A percentile compares a stretch with the other conserved stretches of the same genome.
Evolutionary conservation across 2,888 invertebrate genomes (phyloP).

Genomic region (Melieria crassipennis): DNA sequence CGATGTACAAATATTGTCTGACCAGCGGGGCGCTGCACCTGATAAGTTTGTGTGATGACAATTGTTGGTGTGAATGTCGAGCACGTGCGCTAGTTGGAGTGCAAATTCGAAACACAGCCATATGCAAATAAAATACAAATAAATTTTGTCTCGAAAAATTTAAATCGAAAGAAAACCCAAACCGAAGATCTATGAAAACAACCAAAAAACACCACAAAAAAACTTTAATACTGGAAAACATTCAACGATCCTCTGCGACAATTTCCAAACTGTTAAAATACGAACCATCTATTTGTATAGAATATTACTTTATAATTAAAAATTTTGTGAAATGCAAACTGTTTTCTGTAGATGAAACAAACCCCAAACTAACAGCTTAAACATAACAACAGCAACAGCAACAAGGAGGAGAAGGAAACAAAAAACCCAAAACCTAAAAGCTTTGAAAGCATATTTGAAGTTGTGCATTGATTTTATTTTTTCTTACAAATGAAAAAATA

Average conservation of each 20-base stretch:
- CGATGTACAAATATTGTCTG: too few species aligned
- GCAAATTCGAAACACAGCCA: too few species aligned
- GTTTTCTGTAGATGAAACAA: slow-evolving; percentile 30
- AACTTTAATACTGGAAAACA: slow-evolving; percentile 1
- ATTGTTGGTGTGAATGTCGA: too few species aligned
- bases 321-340: slow-evolving; percentile 19
- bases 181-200: too few species aligned
- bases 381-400: not conserved
- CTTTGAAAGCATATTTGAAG: slow-evolving; percentile 10
- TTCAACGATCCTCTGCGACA: not conserved
- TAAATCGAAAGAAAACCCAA: too few species aligned
- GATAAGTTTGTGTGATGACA: too few species aligned
- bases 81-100: too few species aligned
- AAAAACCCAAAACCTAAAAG: not conserved
- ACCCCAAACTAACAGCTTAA: slow-evolving; percentile 4
- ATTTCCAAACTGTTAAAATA: slow-evolving; percentile 1
- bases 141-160: too few species aligned
- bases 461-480: slow-evolving; percentile 17
- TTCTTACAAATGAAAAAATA: slow-evolving; percentile 20
- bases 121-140: too few species aligned
- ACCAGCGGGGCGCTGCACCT: too few species aligned
- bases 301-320: slow-evolving; percentile 26
- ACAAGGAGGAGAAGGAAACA: not conserved
- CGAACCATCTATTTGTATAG: slow-evolving; percentile 20
- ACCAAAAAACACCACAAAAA: too few species aligned